phyloP scores from a whole-genome alignment of 2,888 invertebrate genomes.

The Cybosia mesomella region DNA sequence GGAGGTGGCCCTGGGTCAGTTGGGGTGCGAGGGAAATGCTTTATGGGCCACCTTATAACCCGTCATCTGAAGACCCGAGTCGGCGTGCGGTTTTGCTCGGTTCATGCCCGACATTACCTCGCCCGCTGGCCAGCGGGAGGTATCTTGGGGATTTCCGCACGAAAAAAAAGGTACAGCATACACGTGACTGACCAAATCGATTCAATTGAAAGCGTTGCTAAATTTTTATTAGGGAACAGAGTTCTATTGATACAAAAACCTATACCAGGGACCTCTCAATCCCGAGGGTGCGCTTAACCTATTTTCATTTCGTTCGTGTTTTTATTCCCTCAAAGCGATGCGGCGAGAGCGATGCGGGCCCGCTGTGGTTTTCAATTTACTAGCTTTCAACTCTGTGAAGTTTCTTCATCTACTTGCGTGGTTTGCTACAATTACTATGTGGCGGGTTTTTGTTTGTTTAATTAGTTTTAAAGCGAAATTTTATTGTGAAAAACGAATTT shows the following conservation, averaged over 20 bases:
- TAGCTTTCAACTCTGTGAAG: slow-evolving; percentile 53
- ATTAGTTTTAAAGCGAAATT: slow-evolving; percentile 42
- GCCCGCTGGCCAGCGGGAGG: too few relatives aligned
- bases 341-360: slow-evolving; percentile 61
- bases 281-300: slow-evolving; percentile 76
- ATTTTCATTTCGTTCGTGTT: slow-evolving; percentile 76
- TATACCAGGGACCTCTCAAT: slow-evolving; percentile 60
- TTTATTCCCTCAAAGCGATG: slow-evolving; percentile 68
- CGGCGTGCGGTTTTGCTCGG: too few relatives aligned
- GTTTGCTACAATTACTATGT: slow-evolving; percentile 46
- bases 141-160: too few relatives aligned
- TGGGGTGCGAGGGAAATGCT: too few relatives aligned
- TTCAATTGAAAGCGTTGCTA: slow-evolving; percentile 58
- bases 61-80: too few relatives aligned
- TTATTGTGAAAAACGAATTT: slow-evolving; percentile 31
- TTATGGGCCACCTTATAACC: too few relatives aligned
- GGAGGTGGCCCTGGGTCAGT: too few relatives aligned
- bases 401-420: slow-evolving; percentile 48
- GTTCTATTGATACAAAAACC: slow-evolving; percentile 69
- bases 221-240: slow-evolving; percentile 64
- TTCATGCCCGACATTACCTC: too few relatives aligned
- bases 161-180: neutral
- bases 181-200: slow-evolving; percentile 46
- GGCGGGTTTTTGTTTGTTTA: slow-evolving; percentile 49
- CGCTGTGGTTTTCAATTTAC: slow-evolving; percentile 75